These are phyloP conservation scores for Gryllus bimaculatus DNA, from an alignment of 1,140 invertebrate genomes.

Conservation along the genomic window DNA sequence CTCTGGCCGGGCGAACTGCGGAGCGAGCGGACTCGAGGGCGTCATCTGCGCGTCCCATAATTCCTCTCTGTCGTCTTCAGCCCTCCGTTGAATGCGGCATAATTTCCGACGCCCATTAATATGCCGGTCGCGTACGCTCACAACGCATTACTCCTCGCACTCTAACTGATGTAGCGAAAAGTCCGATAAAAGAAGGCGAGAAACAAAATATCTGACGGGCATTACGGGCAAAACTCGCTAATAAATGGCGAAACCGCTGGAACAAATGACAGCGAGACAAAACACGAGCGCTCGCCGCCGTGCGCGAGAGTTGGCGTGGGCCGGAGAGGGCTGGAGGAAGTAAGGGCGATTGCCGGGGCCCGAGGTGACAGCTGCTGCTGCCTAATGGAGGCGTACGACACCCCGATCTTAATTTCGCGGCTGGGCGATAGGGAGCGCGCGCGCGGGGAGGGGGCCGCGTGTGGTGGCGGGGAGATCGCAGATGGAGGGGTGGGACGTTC, in stretches of 20 bases:
- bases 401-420: neutral
- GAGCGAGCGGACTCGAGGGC: too few species aligned
- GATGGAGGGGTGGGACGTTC: too few species aligned
- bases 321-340: neutral
- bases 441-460: neutral
- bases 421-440: neutral
- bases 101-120: neutral
- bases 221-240: neutral
- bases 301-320: neutral
- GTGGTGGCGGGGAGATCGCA: neutral
- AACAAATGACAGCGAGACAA: neutral
- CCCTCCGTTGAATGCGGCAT: neutral
- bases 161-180: neutral
- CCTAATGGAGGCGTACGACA: neutral
- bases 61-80: conserved; percentile 3
- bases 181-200: neutral
- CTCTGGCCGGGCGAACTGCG: too few species aligned
- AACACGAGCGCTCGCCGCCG: too few species aligned
- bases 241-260: neutral
- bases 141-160: neutral
- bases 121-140: neutral
- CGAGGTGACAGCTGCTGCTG: neutral
- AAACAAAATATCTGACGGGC: neutral
- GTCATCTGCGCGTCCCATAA: neutral
- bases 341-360: neutral